A percentile compares a stretch with the other conserved stretches of the same genome.
Conservation (phyloP, 2,888 invertebrate genomes). For the Alloscopus bannaensis region DNA sequence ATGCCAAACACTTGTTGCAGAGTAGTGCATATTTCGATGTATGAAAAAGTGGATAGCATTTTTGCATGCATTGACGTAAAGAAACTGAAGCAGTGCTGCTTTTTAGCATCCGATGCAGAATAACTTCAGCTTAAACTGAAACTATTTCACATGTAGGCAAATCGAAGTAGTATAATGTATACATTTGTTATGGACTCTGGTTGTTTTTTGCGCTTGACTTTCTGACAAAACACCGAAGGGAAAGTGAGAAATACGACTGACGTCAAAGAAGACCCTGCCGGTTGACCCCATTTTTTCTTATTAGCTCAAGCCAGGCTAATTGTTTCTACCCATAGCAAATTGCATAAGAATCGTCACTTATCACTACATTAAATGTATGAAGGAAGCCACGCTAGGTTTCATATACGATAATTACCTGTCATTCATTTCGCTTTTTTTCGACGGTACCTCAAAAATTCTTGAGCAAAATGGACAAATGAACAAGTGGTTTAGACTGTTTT, state of each 20-base stretch:
- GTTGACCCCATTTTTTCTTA: constrained; percentile 68
- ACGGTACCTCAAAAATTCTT: background rate
- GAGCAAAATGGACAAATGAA: too few relatives aligned
- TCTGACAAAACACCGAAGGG: constrained; percentile 56
- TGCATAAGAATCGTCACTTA: constrained; percentile 43
- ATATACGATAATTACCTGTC: constrained; percentile 29
- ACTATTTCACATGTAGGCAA: too few relatives aligned
- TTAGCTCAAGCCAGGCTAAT: constrained; percentile 45
- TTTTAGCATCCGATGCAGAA: too few relatives aligned
- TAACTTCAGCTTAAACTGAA: too few relatives aligned
- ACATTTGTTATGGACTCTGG: too few relatives aligned
- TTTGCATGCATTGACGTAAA: too few relatives aligned
- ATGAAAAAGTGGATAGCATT: too few relatives aligned
- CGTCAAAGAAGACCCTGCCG: constrained; percentile 70
- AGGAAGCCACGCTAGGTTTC: constrained; percentile 5
- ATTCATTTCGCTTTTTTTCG: constrained; percentile 9
- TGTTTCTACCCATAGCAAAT: constrained; percentile 1
- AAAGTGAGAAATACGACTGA: constrained; percentile 67
- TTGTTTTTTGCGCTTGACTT: constrained; percentile 31
- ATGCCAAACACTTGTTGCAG: too few relatives aligned
- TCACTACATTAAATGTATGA: too few relatives aligned
- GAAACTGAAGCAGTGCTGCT: too few relatives aligned
- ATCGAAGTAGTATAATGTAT: too few relatives aligned
- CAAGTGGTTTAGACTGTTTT: background rate
- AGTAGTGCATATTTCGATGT: too few relatives aligned